Evolutionary conservation across 2,113 vertebrate genomes (phyloP), one percentile per base, ranked within the genome.

Genomic region (Apodemus sylvaticus): DNA sequence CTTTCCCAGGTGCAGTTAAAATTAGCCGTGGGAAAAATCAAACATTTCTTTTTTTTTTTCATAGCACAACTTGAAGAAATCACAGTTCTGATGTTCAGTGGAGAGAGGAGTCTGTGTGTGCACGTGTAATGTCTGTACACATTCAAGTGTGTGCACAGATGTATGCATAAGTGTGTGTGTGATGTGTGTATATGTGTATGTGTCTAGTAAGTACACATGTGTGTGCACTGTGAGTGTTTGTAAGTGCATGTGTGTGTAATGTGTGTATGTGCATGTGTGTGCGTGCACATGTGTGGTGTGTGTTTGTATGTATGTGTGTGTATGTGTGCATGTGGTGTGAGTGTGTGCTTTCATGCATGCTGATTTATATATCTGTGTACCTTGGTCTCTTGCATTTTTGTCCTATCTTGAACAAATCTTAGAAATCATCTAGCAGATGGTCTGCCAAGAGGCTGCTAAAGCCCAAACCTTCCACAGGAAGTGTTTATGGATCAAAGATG

Each of bases 301-400:
- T 73, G 8, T 78, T 20, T 11, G 1, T 22, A 1, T 62, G 66
- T 7, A 14, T 71, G 19, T 16, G 4, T 17, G 55, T 42, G 0
- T 0, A 36, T 42, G 0, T 0, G 1, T 13, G 1, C 0, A 4
- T 13, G 1, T 39, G 58, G 20, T 42, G 11, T 58, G 64, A 4
- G 4, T 53, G 82, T 70, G 85, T 39, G 86, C 20, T 42, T 22
- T 74, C 20, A 24, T 24, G 9, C 20, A 74, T 42, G n/a, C 9
- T 19, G 9, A 36, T 70, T 5, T 66, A 9, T 55, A 12, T 36
- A 8, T 60, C 29, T 85, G 53, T 45, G 16, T 79, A 11, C 5
- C n/a, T 78, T 88, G 45, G 42, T 77, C 71, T 64, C 60, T 82
- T 86, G 53, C 66, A 91, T 94, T 94, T 94, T 87, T 95, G n/a